These are phyloP conservation scores for Leptinotarsa lineolata DNA, from an alignment of 1,140 invertebrate species.

Conservation along the genomic window DNA sequence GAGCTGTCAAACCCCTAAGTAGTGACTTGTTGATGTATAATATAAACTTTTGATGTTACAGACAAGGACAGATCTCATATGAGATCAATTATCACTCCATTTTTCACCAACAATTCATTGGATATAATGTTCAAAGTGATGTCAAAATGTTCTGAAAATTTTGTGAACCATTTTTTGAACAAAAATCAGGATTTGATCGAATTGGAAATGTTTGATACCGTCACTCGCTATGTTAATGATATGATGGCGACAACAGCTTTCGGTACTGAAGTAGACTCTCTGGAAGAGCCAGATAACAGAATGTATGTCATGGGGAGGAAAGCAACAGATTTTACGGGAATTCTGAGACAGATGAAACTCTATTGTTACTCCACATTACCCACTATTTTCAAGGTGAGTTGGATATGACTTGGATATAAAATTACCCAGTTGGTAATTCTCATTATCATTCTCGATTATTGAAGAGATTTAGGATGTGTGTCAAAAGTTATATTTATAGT, in stretches of 20 bases:
- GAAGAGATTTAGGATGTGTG: too few relatives aligned
- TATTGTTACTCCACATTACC: too few relatives aligned
- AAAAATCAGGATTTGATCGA: conserved; percentile 29
- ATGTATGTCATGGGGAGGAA: conserved; percentile 55
- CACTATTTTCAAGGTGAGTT: too few relatives aligned
- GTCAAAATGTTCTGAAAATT: conserved; percentile 44
- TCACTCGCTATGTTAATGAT: conserved; percentile 24
- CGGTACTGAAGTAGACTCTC: conserved; percentile 56
- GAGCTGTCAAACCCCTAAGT: too few relatives aligned
- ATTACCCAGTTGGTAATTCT: too few relatives aligned
- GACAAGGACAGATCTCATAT: conserved; percentile 55
- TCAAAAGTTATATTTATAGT: too few relatives aligned
- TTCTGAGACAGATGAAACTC: too few relatives aligned
- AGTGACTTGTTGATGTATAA: too few relatives aligned
- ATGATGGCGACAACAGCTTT: conserved; percentile 48
- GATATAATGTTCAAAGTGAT: conserved; percentile 53
- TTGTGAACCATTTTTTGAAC: conserved; percentile 45
- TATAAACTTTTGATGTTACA: background rate
- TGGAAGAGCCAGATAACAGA: conserved; percentile 56
- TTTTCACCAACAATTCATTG: conserved; percentile 57
- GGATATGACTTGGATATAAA: background rate
- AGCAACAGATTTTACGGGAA: conserved; percentile 31
- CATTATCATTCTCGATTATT: too few relatives aligned
- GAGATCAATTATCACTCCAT: conserved; percentile 52
- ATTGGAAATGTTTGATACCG: conserved; percentile 33